Evolutionary conservation across 1,140 invertebrate species (phyloP).

Genomic region (Drosophila sucinea): DNA sequence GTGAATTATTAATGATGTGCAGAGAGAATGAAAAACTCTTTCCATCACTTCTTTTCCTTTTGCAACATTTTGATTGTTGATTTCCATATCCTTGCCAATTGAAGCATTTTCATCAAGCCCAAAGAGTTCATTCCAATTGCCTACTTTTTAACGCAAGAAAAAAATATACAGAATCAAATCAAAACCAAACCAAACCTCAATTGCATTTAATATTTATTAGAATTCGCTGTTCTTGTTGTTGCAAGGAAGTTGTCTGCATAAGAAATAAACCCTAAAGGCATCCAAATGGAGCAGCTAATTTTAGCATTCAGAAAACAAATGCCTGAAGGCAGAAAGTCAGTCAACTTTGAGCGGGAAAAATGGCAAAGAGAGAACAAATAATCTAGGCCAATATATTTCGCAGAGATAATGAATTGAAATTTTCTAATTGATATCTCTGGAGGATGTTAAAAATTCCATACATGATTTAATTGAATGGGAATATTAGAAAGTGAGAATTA

Average conservation of each 20-base stretch:
- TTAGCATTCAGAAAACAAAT: constrained; percentile 8
- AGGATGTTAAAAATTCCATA: too few relatives aligned
- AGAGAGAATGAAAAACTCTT: constrained; percentile 44
- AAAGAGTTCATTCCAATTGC: background rate
- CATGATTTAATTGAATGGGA: too few relatives aligned
- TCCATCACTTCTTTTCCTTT: constrained; percentile 33
- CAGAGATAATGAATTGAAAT: background rate
- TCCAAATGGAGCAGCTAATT: constrained; percentile 18
- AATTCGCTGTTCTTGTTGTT: constrained; percentile 6
- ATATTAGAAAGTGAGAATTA: too few relatives aligned
- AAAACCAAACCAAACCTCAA: constrained; percentile 49
- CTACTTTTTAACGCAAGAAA: constrained; percentile 4
- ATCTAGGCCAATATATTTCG: background rate
- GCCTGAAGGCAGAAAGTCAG: background rate
- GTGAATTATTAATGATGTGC: constrained; percentile 68
- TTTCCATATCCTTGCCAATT: constrained; percentile 31
- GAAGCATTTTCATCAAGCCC: constrained; percentile 4
- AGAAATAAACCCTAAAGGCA: constrained; percentile 7
- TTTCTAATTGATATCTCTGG: too few relatives aligned
- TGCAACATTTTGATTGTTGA: constrained; percentile 33
- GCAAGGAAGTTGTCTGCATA: constrained; percentile 16
- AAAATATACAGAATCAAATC: background rate
- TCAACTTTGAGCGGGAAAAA: background rate
- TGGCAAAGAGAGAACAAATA: constrained; percentile 3
- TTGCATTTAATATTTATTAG: constrained; percentile 79